Percentiles rank a stretch among this genome's conserved stretches.
Evolutionary conservation across 2,888 invertebrate genomes (phyloP).

Genomic region (Parasteatoda lunata): DNA sequence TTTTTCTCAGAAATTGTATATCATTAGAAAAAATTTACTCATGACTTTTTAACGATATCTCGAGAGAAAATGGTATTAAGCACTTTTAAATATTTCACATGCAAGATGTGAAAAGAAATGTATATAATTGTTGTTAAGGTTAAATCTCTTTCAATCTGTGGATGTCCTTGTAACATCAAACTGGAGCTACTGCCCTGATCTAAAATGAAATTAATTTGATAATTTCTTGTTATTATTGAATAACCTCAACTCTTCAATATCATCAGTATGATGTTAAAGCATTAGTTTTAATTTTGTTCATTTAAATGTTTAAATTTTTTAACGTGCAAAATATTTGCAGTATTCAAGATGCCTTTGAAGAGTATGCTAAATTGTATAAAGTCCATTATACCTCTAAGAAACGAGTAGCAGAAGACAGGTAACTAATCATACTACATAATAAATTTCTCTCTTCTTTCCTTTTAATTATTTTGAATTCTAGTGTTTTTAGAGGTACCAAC

Average conservation of each 20-base stretch:
- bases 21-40: too few relatives aligned
- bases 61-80: too few relatives aligned
- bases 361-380: slow-evolving; percentile 62
- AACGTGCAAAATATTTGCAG: slow-evolving; percentile 23
- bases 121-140: too few relatives aligned
- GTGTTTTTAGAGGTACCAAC: neutral
- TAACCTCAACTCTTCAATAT: neutral
- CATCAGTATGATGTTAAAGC: neutral
- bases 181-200: too few relatives aligned
- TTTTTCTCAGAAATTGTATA: too few relatives aligned
- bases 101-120: too few relatives aligned
- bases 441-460: neutral
- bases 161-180: too few relatives aligned
- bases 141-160: too few relatives aligned
- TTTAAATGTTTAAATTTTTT: neutral
- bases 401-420: slow-evolving; percentile 53
- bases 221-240: neutral
- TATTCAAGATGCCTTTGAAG: slow-evolving; percentile 66
- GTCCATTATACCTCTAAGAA: slow-evolving; percentile 47
- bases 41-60: too few relatives aligned
- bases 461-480: neutral
- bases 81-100: too few relatives aligned
- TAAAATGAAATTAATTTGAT: neutral
- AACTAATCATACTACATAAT: neutral
- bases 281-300: neutral